A percentile compares a stretch with the other conserved stretches of the same genome.
These are phyloP conservation scores for Sarcophilus harrisii DNA, from an alignment of 2,797 vertebrate species.

Conservation along the genomic window DNA sequence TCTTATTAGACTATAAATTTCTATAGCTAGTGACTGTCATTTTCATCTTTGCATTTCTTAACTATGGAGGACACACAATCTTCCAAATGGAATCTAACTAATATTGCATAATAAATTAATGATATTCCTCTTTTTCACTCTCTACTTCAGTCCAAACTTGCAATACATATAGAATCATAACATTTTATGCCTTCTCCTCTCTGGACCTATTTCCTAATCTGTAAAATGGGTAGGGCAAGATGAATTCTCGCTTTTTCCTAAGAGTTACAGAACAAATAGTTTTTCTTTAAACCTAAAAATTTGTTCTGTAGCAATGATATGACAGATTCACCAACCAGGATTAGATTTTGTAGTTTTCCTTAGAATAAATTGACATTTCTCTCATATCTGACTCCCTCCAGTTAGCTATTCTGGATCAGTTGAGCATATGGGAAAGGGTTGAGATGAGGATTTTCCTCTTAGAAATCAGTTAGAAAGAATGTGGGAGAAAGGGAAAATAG, in stretches of 20 bases:
- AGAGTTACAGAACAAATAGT: background rate
- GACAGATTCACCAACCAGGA: background rate
- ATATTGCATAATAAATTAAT: background rate
- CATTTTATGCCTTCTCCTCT: background rate
- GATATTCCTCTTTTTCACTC: background rate
- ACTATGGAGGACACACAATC: background rate
- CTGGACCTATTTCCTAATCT: background rate
- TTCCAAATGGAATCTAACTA: background rate
- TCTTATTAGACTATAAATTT: background rate
- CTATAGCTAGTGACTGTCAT: background rate
- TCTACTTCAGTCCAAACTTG: background rate
- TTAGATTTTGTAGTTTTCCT: background rate
- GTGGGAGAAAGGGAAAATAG: background rate
- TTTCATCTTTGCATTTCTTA: background rate
- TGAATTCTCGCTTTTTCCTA: background rate
- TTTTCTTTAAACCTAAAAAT: background rate
- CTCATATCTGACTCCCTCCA: slow-evolving; percentile 7
- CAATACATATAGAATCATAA: background rate
- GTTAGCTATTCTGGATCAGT: background rate
- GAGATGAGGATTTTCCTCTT: slow-evolving; percentile 5
- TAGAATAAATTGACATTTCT: slow-evolving; percentile 7
- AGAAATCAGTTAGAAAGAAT: background rate
- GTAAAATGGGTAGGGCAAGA: background rate
- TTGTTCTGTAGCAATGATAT: background rate
- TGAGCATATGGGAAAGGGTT: background rate